A percentile compares a stretch with the other conserved stretches of the same genome.
These are phyloP conservation scores for Luehdorfia chinensis DNA, from an alignment of 1,140 invertebrate genomes.

Conservation along the genomic window DNA sequence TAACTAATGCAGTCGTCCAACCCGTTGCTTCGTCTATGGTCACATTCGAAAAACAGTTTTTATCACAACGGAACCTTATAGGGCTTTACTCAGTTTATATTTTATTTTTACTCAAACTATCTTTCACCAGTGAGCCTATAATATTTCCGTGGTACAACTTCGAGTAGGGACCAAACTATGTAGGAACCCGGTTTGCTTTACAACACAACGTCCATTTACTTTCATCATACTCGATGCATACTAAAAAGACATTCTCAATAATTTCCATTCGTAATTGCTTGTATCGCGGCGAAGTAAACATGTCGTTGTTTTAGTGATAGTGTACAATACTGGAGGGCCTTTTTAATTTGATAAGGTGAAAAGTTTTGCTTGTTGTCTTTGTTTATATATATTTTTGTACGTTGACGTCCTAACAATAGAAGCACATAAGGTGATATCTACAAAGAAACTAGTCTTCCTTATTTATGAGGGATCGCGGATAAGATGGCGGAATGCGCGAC, in stretches of 20 bases:
- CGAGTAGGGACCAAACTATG: constrained; percentile 62
- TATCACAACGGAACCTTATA: too few species aligned
- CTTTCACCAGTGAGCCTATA: constrained; percentile 14
- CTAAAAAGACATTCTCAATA: constrained; percentile 65
- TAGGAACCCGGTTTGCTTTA: constrained; percentile 30
- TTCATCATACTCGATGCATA: constrained; percentile 39
- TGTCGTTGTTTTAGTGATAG: constrained; percentile 48
- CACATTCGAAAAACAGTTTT: background rate
- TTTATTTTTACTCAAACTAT: background rate
- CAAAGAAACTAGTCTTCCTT: constrained; percentile 76
- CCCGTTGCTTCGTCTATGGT: background rate
- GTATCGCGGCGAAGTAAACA: constrained; percentile 4
- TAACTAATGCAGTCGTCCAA: background rate
- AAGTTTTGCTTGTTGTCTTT: constrained; percentile 70
- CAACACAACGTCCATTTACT: constrained; percentile 31
- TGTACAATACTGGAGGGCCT: constrained; percentile 65
- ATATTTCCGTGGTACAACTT: constrained; percentile 34
- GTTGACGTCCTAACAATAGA: constrained; percentile 57
- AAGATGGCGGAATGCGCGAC: constrained; percentile 33
- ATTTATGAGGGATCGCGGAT: constrained; percentile 54
- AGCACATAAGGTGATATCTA: constrained; percentile 69
- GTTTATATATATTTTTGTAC: constrained; percentile 71
- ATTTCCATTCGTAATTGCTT: constrained; percentile 49
- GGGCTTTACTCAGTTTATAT: background rate
- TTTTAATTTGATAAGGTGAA: constrained; percentile 67